phyloP scores from a whole-genome alignment of 37 sponge, comb jelly and placozoan genomes.

The Bolinopsis microptera region DNA sequence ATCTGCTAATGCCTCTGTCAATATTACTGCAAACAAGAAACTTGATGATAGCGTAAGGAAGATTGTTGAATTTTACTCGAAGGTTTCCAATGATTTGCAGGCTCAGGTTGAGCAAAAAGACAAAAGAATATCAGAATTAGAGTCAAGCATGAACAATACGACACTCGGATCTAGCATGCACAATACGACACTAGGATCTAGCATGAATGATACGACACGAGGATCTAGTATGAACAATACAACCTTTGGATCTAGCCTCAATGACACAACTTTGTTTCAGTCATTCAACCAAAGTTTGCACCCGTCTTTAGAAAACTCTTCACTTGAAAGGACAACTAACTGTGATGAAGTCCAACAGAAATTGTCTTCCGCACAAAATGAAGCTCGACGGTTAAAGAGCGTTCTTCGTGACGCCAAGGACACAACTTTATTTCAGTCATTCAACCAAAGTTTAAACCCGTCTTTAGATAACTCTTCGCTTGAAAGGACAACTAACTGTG shows the following conservation, averaged over 20 bases:
- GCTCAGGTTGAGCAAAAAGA: not conserved
- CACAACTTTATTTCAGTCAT: no score
- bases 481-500: not conserved
- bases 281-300: no score
- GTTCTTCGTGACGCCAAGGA: not conserved
- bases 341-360: not conserved
- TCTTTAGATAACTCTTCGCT: not conserved
- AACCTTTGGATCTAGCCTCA: no score
- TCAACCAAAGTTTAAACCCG: no score
- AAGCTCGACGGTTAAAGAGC: not conserved
- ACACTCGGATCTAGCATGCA: not conserved
- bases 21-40: not conserved
- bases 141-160: not conserved
- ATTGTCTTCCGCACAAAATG: not conserved
- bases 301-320: not conserved
- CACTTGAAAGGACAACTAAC: not conserved
- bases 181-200: not conserved
- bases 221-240: no score
- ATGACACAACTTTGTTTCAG: no score
- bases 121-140: not conserved
- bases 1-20: not conserved
- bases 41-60: not conserved
- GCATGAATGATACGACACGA: no score
- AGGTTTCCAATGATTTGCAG: not conserved
- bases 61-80: not conserved